Conservation (phyloP, 1,140 invertebrate genomes). For the Tetramorium alpestre region DNA sequence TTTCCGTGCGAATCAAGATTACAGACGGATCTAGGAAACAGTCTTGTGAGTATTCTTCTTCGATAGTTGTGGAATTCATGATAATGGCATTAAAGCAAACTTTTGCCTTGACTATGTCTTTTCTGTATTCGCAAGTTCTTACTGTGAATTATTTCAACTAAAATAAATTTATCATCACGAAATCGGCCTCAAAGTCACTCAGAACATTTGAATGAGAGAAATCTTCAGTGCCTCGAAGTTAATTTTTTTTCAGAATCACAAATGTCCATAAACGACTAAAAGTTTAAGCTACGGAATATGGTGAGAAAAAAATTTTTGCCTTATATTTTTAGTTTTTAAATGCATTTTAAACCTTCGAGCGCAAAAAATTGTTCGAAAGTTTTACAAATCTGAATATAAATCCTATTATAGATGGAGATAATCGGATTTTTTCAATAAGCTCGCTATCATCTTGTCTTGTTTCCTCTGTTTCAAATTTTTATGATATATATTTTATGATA, state of each 20-base stretch:
- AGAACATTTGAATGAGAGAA: slow-evolving; percentile 30
- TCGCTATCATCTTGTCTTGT: slow-evolving; percentile 1
- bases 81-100: slow-evolving; percentile 32
- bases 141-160: slow-evolving; percentile 10
- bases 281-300: background rate
- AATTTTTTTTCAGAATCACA: slow-evolving; percentile 22
- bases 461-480: slow-evolving; percentile 25
- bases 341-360: slow-evolving; percentile 1
- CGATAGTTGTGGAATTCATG: background rate
- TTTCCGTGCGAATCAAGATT: slow-evolving; percentile 25
- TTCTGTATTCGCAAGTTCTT: background rate
- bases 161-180: slow-evolving; percentile 16
- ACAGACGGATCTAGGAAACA: background rate
- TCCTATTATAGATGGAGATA: background rate
- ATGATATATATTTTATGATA: too few relatives aligned
- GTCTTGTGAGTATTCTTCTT: background rate
- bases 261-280: slow-evolving; percentile 11
- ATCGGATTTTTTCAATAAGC: slow-evolving; percentile 41
- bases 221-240: background rate
- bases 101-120: slow-evolving; percentile 6
- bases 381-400: slow-evolving; percentile 37
- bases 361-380: background rate
- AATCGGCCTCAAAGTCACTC: background rate
- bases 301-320: background rate
- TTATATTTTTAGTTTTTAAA: slow-evolving; percentile 13